Evolutionary conservation across 2,113 vertebrate genomes (phyloP).

Genomic region (Rousettus leschenaultii): DNA sequence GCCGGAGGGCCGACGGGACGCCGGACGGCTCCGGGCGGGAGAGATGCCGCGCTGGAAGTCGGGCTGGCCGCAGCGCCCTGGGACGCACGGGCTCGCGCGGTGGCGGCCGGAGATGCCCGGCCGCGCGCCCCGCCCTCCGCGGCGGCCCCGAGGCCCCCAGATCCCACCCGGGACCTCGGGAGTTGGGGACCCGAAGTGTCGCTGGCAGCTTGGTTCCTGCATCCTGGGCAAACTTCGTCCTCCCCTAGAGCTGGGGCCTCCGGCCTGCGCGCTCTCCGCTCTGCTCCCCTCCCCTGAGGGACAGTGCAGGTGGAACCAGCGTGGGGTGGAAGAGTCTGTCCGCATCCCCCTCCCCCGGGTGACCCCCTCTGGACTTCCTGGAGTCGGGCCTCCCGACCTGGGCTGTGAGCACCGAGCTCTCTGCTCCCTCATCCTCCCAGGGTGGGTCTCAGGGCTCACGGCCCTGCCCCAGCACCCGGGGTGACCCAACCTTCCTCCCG

Average conservation of each 20-base stretch:
- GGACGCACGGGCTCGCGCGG: rapidly evolving
- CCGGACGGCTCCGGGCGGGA: background rate
- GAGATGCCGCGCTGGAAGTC: background rate
- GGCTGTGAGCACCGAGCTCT: background rate
- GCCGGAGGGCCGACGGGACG: background rate
- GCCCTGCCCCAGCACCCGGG: background rate
- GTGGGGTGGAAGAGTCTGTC: background rate
- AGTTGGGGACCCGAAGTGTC: background rate
- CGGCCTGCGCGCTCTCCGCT: background rate
- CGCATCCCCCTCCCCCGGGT: background rate
- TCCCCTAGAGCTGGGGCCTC: background rate
- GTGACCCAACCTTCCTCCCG: background rate
- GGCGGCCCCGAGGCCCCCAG: background rate
- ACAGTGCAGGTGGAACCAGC: background rate
- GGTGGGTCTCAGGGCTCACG: background rate
- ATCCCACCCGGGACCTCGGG: background rate
- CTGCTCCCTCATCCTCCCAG: background rate
- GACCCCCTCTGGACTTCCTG: background rate
- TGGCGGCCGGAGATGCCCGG: background rate
- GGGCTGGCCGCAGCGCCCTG: background rate
- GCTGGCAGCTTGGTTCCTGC: rapidly evolving
- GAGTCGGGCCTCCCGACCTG: background rate
- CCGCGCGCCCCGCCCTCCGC: background rate
- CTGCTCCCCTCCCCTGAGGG: too few relatives aligned
- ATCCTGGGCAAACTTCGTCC: background rate